A percentile compares a stretch with the other conserved stretches of the same genome.
These are phyloP conservation scores for Lasioglossum zephyrum DNA, from an alignment of 2,888 invertebrate genomes.

Conservation along the genomic window DNA sequence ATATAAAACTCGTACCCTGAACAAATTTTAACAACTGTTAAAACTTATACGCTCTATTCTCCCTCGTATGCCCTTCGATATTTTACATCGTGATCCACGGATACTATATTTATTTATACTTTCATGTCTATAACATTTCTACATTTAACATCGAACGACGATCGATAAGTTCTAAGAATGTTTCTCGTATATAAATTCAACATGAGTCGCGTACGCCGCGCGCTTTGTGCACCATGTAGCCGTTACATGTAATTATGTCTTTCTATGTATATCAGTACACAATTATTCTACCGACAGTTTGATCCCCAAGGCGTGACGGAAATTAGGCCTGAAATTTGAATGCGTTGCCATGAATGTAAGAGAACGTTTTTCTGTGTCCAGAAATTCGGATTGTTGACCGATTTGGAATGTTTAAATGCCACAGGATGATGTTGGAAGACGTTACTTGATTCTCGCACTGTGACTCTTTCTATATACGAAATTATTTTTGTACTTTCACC, in stretches of 20 bases:
- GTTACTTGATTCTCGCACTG: constrained; percentile 50
- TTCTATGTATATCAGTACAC: constrained; percentile 50
- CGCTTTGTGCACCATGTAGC: constrained; percentile 53
- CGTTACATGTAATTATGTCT: constrained; percentile 48
- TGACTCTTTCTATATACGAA: constrained; percentile 39
- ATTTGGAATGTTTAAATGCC: constrained; percentile 69
- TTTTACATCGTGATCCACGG: constrained; percentile 31
- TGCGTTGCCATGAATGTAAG: constrained; percentile 30
- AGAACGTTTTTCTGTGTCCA: constrained; percentile 51
- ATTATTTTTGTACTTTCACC: constrained; percentile 62
- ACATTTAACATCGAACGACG: constrained; percentile 58
- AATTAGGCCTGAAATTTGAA: constrained; percentile 64
- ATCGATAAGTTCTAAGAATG: constrained; percentile 61
- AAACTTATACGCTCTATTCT: constrained; percentile 41
- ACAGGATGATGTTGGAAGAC: constrained; percentile 65
- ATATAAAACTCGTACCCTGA: constrained; percentile 53
- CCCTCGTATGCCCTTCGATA: constrained; percentile 41
- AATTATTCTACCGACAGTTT: constrained; percentile 63
- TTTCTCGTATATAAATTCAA: constrained; percentile 54
- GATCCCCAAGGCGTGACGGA: constrained; percentile 64
- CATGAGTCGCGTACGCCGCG: constrained; percentile 32
- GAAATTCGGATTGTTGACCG: constrained; percentile 55
- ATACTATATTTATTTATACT: constrained; percentile 54
- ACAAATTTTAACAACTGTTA: constrained; percentile 60
- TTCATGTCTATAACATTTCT: constrained; percentile 63